A percentile compares a stretch with the other conserved stretches of the same genome.
These are phyloP conservation scores for Sphaeridia pumilis DNA, from an alignment of 2,888 invertebrate genomes.

Conservation along the genomic window DNA sequence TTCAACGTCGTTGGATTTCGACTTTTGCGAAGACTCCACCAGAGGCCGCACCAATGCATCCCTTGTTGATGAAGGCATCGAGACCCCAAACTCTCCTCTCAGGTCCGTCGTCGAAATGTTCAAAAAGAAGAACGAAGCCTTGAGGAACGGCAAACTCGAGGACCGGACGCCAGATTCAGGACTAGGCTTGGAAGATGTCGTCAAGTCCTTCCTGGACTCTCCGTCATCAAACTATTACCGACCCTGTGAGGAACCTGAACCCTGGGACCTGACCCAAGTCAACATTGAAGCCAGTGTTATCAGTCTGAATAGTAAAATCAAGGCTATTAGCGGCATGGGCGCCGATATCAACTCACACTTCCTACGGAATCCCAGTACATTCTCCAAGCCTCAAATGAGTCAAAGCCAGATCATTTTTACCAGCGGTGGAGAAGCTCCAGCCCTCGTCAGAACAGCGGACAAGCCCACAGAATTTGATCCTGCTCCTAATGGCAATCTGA, in stretches of 20 bases:
- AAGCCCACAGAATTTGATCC: neutral
- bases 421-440: neutral
- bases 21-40: conserved; percentile 9
- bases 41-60: conserved; percentile 1
- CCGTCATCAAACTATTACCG: conserved; percentile 66
- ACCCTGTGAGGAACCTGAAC: conserved; percentile 69
- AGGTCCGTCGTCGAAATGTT: conserved; percentile 32
- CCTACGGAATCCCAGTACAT: conserved; percentile 14
- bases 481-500: neutral
- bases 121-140: conserved; percentile 19
- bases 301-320: conserved; percentile 71
- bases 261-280: conserved; percentile 70
- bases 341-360: conserved; percentile 39
- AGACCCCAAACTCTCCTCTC: conserved; percentile 33
- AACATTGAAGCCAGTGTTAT: conserved; percentile 80
- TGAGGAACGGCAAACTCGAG: conserved; percentile 14
- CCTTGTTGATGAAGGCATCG: conserved; percentile 35
- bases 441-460: neutral
- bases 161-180: conserved; percentile 34
- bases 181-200: conserved; percentile 32
- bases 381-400: conserved; percentile 9
- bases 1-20: conserved; percentile 26
- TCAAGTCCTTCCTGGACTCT: conserved; percentile 44
- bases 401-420: neutral
- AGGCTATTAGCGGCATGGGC: conserved; percentile 62